Conservation (phyloP, 2,113 vertebrate species). For the Melanerpes aurifrons region DNA sequence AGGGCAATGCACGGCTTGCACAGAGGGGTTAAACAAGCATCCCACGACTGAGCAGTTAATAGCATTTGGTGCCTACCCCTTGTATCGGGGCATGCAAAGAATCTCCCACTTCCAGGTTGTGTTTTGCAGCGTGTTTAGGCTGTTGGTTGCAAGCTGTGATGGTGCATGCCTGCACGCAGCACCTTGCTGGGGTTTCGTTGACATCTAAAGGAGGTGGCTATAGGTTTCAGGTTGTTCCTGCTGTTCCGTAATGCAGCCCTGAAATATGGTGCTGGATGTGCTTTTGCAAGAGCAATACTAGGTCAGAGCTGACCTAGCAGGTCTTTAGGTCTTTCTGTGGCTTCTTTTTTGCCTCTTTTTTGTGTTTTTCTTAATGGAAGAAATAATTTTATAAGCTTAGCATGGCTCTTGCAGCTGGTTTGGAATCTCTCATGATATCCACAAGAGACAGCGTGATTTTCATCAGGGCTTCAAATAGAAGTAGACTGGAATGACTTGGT, state of each 20-base stretch:
- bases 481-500: background rate
- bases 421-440: background rate
- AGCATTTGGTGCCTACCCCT: constrained; percentile 13
- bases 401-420: background rate
- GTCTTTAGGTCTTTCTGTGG: background rate
- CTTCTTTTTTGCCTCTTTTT: background rate
- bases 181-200: background rate
- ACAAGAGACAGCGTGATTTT: background rate
- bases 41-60: constrained; percentile 25
- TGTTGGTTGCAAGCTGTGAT: background rate
- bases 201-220: background rate
- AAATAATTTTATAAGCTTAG: background rate
- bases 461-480: background rate
- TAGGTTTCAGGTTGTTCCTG: background rate
- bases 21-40: background rate
- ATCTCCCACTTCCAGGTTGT: background rate
- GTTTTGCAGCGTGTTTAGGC: background rate
- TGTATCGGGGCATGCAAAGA: background rate
- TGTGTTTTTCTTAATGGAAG: background rate
- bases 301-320: background rate
- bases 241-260: background rate
- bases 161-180: background rate
- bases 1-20: background rate
- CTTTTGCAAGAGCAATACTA: background rate
- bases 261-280: background rate